Evolutionary conservation across 2,888 invertebrate genomes (phyloP), one percentile per base, ranked within the genome.

Genomic region (Homarus gammarus): DNA sequence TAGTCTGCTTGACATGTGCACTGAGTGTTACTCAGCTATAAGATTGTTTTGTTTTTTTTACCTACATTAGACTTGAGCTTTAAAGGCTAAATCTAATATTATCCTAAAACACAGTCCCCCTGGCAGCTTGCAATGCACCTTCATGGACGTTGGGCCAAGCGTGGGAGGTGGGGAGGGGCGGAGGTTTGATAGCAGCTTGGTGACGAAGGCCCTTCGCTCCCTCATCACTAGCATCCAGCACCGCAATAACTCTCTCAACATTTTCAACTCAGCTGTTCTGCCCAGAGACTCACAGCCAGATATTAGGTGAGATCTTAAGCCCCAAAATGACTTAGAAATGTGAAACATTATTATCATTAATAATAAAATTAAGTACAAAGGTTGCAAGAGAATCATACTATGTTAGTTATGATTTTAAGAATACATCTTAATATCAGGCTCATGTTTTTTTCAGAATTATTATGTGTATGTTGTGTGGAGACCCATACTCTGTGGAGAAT

Each of bases 391-490:
- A 18, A 18, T 18, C 15, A 56, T 56, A 22, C 22, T 56, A 18
- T 5, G 0, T 64, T 64, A 5, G n/a, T 64, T 64, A 27, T 64
- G 18, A 56, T 12, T 56, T 22, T 56, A 1, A 27, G 27, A 27
- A 27, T 27, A 64, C 27, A 27, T 64, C 27, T 22, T 22, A 56
- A 56, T 12, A 56, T 18, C 15, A 18, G 22, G 15, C 8, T 8
- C 12, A 0, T 68, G 12, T 61, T 22, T 92, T 92, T 84, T 93
- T 93, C 90, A 93, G 98, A 93, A 97, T 98, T 94, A 97, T 97
- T 94, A 97, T 99, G 95, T 98, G 98, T 94, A 97, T 98, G 96
- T 98, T 98, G 94, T 99, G 99, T 94, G 98, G 98, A 84, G 99
- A 99, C 94, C 97, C 98, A 0, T 98, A 96, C 93, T 97, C 97